These are phyloP conservation scores for Malurus elegans DNA, from an alignment of 2,113 vertebrate species.

Conservation along the genomic window DNA sequence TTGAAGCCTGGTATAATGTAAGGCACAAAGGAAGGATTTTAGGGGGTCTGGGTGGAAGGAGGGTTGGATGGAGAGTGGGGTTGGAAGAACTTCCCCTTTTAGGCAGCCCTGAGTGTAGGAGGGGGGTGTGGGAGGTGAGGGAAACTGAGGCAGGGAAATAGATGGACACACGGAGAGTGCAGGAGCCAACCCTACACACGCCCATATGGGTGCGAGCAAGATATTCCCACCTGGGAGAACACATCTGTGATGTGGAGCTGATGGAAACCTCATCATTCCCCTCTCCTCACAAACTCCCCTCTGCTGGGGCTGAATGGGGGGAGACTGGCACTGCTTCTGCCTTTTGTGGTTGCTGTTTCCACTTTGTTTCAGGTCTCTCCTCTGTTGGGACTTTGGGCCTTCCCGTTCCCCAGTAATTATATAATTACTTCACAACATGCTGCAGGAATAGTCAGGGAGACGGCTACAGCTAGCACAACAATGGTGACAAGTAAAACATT, in stretches of 20 bases:
- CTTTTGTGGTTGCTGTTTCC: conserved; percentile 21
- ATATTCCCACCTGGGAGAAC: background rate
- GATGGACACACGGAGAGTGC: accelerated
- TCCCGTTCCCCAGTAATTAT: conserved; percentile 65
- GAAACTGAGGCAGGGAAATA: background rate
- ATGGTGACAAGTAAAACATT: conserved; percentile 85
- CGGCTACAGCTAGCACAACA: conserved; percentile 73
- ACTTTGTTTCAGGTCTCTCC: conserved; percentile 59
- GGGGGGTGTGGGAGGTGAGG: background rate
- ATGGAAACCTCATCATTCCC: background rate
- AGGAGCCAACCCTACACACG: accelerated
- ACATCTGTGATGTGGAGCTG: background rate
- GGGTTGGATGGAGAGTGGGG: background rate
- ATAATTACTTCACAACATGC: conserved; percentile 78
- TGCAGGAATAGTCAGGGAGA: conserved; percentile 71
- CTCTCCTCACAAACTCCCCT: background rate
- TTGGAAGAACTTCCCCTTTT: accelerated
- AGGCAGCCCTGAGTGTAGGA: background rate
- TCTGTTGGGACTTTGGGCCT: conserved; percentile 67
- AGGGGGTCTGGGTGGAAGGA: background rate
- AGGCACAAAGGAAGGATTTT: background rate
- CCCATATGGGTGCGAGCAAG: background rate
- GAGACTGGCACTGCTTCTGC: background rate
- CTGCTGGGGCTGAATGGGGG: background rate
- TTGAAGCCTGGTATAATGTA: background rate